A percentile compares a stretch with the other conserved stretches of the same genome.
These are phyloP conservation scores for Mastigias papua DNA, from an alignment of 30 jellyfish, hydroid and myxozoan genomes.

Conservation along the genomic window DNA sequence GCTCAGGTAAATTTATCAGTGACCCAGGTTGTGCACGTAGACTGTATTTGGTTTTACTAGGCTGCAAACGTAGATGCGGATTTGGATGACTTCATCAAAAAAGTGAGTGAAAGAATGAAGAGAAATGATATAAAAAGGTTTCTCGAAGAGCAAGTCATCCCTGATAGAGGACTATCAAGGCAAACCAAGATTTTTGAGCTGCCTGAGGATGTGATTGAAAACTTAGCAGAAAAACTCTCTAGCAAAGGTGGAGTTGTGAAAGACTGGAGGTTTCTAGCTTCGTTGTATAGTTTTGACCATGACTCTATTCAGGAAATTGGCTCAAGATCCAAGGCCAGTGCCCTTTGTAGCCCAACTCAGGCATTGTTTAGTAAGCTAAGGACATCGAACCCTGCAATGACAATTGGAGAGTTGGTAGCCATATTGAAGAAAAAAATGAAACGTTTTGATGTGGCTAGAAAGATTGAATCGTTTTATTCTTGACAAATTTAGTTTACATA, in stretches of 20 bases:
- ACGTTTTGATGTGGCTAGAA: conserved; percentile 9
- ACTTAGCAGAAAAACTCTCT: conserved; percentile 16
- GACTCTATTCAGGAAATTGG: background rate
- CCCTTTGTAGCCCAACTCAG: conserved; percentile 34
- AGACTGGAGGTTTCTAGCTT: conserved; percentile 43
- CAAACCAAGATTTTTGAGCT: conserved; percentile 5
- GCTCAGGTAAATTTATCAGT: no score
- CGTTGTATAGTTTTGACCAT: background rate
- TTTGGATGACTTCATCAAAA: background rate
- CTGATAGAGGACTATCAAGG: background rate
- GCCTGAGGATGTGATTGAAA: background rate
- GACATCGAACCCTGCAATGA: background rate
- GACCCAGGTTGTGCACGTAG: no score
- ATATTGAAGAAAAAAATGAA: background rate
- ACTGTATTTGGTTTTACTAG: background rate
- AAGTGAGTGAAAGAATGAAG: conserved; percentile 4
- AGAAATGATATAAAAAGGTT: conserved; percentile 13
- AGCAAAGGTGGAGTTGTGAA: background rate
- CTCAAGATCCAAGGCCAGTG: background rate
- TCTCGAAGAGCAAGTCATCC: background rate
- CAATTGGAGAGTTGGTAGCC: background rate
- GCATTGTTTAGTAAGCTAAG: background rate
- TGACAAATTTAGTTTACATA: no score
- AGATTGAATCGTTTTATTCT: background rate
- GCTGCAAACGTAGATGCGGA: background rate